phyloP scores from a whole-genome alignment of 2,797 vertebrate species.

The Rhincodon typus region DNA sequence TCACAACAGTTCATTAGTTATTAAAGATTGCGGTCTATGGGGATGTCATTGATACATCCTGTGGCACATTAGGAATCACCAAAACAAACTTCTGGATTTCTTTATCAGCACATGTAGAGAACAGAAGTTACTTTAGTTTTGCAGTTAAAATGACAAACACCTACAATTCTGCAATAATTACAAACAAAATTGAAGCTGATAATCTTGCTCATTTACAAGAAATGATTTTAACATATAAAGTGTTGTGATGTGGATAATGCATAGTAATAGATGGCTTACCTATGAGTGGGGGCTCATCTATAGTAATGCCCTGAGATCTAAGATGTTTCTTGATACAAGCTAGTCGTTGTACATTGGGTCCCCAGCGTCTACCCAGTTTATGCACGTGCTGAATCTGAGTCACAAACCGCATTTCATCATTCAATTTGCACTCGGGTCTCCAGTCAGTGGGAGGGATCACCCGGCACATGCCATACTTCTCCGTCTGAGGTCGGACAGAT shows the following conservation, averaged over 20 bases:
- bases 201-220: not conserved
- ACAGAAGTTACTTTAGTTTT: not conserved
- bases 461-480: constrained; percentile 85
- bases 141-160: not conserved
- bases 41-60: not conserved
- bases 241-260: not conserved
- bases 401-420: constrained; percentile 97
- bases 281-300: constrained; percentile 96
- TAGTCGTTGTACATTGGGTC: constrained; percentile 92
- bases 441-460: constrained; percentile 89
- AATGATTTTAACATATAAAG: not conserved
- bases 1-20: not conserved
- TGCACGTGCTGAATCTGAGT: constrained; percentile 97
- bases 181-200: not conserved
- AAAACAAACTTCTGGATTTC: not conserved
- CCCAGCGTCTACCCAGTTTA: constrained; percentile 97
- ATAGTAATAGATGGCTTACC: constrained; percentile 62
- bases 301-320: constrained; percentile 99
- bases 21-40: not conserved
- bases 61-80: not conserved
- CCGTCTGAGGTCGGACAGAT: constrained; percentile 81
- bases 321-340: constrained; percentile 99
- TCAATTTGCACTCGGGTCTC: constrained; percentile 97
- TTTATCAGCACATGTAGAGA: not conserved
- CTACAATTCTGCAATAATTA: not conserved